These are phyloP conservation scores for Notechis scutatus DNA, from an alignment of 2,113 vertebrate species.

Conservation along the genomic window DNA sequence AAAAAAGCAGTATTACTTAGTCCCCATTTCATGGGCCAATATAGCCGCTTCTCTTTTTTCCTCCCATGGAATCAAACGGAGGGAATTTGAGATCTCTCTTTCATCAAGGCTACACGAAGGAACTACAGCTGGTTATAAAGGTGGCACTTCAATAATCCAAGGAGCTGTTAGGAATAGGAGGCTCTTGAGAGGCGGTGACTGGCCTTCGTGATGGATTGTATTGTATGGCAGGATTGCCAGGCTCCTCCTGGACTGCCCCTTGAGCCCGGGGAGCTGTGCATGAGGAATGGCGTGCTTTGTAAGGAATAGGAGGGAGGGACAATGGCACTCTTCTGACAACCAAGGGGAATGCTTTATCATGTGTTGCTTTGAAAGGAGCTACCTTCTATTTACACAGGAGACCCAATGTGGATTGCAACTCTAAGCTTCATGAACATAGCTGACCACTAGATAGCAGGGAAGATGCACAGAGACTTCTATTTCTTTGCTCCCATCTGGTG, in stretches of 20 bases:
- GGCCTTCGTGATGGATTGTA: too few species aligned
- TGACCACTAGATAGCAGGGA: too few species aligned
- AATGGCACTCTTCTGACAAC: slow-evolving; percentile 22
- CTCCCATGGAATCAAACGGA: neutral
- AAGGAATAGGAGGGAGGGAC: neutral
- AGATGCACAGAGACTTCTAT: too few species aligned
- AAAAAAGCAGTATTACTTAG: too few species aligned
- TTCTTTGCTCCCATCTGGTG: too few species aligned
- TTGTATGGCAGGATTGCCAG: neutral
- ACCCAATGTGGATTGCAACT: neutral
- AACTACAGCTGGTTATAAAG: neutral
- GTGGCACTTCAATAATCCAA: neutral
- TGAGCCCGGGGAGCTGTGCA: neutral
- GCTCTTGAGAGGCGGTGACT: neutral
- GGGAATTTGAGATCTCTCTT: neutral
- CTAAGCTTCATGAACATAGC: too few species aligned
- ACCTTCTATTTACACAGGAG: neutral
- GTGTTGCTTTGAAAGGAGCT: neutral
- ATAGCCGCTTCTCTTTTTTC: neutral
- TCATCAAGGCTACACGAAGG: neutral
- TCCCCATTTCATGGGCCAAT: too few species aligned
- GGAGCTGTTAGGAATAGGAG: neutral
- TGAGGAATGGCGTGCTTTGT: slow-evolving; percentile 32
- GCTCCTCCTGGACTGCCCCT: rapidly evolving
- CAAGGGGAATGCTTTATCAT: slow-evolving; percentile 23